phyloP scores from a whole-genome alignment of 2,888 invertebrate species.

The Drosophila koepferae region DNA sequence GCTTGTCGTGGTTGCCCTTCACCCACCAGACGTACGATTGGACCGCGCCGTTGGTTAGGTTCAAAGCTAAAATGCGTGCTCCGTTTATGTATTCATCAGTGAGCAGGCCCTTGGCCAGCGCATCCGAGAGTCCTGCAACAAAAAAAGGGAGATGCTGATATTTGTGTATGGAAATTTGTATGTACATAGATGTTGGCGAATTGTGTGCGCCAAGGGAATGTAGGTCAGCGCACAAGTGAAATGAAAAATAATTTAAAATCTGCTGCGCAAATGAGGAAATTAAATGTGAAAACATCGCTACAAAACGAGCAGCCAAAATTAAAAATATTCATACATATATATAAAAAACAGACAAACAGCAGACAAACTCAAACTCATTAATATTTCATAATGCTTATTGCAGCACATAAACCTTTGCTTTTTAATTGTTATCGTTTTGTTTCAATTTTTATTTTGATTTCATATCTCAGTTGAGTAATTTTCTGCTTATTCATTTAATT shows the following conservation, averaged over 20 bases:
- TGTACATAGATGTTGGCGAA: neutral
- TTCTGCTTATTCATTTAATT: neutral
- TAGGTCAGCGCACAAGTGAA: constrained; percentile 36
- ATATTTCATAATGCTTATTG: constrained; percentile 27
- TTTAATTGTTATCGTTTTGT: constrained; percentile 10
- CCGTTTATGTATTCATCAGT: constrained; percentile 87
- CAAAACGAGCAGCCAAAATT: neutral
- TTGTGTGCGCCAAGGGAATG: constrained; percentile 17
- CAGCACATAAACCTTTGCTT: constrained; percentile 15
- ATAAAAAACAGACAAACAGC: constrained; percentile 6
- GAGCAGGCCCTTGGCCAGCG: constrained; percentile 90
- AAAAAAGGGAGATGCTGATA: constrained; percentile 1
- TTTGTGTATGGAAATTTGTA: constrained; percentile 7
- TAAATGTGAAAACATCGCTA: constrained; percentile 35
- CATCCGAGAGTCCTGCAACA: constrained; percentile 89
- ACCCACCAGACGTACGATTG: constrained; percentile 88
- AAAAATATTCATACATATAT: too few relatives aligned
- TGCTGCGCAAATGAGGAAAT: constrained; percentile 47
- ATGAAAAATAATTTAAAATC: constrained; percentile 30
- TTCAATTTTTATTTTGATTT: neutral
- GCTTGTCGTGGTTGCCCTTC: constrained; percentile 81
- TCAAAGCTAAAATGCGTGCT: constrained; percentile 88
- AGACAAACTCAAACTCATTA: constrained; percentile 30
- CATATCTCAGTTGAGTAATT: neutral
- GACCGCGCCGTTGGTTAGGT: constrained; percentile 87